Percentiles rank a stretch among this genome's conserved stretches.
Conservation (phyloP, 2,888 invertebrate genomes). For the Chymomyza caudatula region DNA sequence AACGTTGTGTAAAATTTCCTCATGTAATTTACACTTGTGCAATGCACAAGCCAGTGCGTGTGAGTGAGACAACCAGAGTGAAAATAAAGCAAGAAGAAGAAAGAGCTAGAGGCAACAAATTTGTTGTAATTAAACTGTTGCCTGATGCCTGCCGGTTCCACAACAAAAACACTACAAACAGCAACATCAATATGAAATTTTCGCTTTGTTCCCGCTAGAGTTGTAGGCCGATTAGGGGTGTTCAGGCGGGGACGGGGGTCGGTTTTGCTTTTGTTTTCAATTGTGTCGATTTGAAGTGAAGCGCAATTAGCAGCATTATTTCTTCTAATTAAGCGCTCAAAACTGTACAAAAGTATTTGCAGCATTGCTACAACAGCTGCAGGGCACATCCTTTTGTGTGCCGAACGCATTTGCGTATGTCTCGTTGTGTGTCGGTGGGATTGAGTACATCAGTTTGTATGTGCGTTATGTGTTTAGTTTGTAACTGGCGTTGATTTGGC, state of each 20-base stretch:
- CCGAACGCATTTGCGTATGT: not conserved
- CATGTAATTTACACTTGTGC: constrained; percentile 8
- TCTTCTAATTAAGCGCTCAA: constrained; percentile 50
- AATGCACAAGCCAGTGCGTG: not conserved
- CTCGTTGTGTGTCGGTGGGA: not conserved
- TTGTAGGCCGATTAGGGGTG: not conserved
- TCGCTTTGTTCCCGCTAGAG: constrained; percentile 1
- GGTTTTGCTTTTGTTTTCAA: constrained; percentile 15
- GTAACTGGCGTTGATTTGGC: not conserved
- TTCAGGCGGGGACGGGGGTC: not conserved
- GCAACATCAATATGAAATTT: constrained; percentile 14
- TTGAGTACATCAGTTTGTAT: not conserved
- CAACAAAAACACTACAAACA: not conserved
- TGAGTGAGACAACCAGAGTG: not conserved
- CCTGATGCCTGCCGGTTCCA: not conserved
- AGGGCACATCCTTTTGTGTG: not conserved
- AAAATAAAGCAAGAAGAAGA: not conserved
- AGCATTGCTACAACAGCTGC: constrained; percentile 9
- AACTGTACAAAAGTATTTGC: constrained; percentile 13
- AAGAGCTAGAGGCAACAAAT: not conserved
- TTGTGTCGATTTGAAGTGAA: constrained; percentile 33
- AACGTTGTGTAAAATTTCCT: not conserved
- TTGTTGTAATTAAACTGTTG: constrained; percentile 16
- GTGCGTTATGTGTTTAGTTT: not conserved
- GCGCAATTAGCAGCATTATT: constrained; percentile 54